phyloP scores from a whole-genome alignment of 1,140 invertebrate species.

The Drosophila neocordata region DNA sequence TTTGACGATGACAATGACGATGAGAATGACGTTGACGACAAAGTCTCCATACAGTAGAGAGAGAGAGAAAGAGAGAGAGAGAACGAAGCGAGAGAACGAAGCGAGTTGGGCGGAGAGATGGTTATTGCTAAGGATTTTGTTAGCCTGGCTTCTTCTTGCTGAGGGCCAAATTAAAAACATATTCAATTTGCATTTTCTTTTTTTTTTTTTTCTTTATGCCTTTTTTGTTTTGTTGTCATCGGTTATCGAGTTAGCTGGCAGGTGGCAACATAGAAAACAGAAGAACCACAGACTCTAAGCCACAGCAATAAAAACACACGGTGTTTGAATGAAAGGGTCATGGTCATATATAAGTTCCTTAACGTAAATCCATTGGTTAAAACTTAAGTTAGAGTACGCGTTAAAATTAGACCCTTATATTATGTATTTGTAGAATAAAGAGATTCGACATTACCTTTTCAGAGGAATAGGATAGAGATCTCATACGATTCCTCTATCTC shows the following conservation, averaged over 20 bases:
- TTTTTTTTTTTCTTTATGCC: constrained; percentile 41
- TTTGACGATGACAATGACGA: constrained; percentile 58
- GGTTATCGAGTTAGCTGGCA: constrained; percentile 48
- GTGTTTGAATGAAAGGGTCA: no score
- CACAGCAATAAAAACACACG: constrained; percentile 9
- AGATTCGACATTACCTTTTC: no score
- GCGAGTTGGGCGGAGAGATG: no score
- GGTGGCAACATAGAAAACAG: constrained; percentile 38
- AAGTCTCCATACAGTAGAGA: not conserved
- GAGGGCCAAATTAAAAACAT: constrained; percentile 74
- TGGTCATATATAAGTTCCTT: no score
- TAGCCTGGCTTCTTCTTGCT: constrained; percentile 18
- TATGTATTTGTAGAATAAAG: no score
- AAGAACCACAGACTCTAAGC: constrained; percentile 1
- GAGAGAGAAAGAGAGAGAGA: no score
- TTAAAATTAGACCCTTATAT: no score
- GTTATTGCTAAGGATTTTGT: constrained; percentile 10
- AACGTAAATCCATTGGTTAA: no score
- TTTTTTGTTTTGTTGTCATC: constrained; percentile 31
- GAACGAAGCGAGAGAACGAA: no score
- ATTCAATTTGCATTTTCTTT: constrained; percentile 75
- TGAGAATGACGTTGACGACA: constrained; percentile 15
- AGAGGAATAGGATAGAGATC: no score
- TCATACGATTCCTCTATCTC: no score
- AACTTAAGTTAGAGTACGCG: no score